Base-by-base conservation (phyloP, 2,888 invertebrate species). In the Chironomus tentans region DNA sequence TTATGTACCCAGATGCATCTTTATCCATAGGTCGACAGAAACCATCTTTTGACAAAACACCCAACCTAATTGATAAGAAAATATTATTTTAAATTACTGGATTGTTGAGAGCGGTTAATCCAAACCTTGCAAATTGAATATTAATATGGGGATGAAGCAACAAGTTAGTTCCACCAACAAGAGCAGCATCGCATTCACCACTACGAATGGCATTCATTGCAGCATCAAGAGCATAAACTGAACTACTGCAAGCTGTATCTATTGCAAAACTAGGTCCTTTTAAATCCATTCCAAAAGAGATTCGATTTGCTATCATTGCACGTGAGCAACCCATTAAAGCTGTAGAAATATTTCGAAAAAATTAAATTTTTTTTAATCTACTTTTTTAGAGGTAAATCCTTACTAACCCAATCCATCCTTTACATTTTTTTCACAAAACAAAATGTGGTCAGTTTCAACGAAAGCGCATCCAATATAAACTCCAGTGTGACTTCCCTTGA, bases 211-310 rank as follows among this genome's bases (percentile, higher is more conserved):
- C 88, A 70, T 87, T 87, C 82, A 91, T 92, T 13, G 92, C 94
- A 78, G 91, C 90, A 80, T 97, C 94, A 76, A 97, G 79, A 0
- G 96, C 97, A 79, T 92, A 90, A 78, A 95, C 87, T 6, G 95
- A 93, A 76, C 97, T 97, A n/a, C 95, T 95, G 82, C 97, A 98
- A 0, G 97, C 97, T 0, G 97, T 95, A 84, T 98, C 97, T 10
- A 95, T 87, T 0, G 92, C 88, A 84, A 91, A 93, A 5, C 95
- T 95, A 0, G 97, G 96, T 0, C 97, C 96, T 79, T 91, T 91
- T 15, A 94, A 87, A 38, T 95, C 95, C 77, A 97, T 87, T 84
- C 91, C 91, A 83, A 93, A 97, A 1, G 95, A 95, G 78, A 98
- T 88, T 74, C 96, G 88, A 84, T 96, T 95, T 13, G 96, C 92